A percentile compares a stretch with the other conserved stretches of the same genome.
These are phyloP conservation scores for Platycnemis pennipes DNA, from an alignment of 2,888 invertebrate species.

Conservation along the genomic window DNA sequence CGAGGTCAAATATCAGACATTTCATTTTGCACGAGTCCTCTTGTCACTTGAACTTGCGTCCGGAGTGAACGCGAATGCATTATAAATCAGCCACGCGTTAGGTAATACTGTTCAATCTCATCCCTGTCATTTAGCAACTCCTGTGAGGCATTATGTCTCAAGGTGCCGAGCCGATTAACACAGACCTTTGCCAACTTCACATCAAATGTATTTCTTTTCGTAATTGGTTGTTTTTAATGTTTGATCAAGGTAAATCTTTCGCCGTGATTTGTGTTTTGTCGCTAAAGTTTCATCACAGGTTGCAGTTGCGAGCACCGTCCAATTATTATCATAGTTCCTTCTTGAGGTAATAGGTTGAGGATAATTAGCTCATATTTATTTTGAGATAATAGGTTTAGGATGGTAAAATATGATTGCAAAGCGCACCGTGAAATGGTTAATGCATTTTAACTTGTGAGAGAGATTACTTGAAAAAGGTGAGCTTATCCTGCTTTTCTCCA, in stretches of 20 bases:
- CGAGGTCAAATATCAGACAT: conserved; percentile 22
- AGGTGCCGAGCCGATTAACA: not conserved
- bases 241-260: not conserved
- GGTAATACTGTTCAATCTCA: not conserved
- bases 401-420: too few relatives aligned
- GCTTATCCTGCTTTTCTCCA: too few relatives aligned
- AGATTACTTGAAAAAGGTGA: too few relatives aligned
- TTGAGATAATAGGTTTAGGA: too few relatives aligned
- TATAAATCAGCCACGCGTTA: not conserved
- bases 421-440: too few relatives aligned
- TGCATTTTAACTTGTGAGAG: too few relatives aligned
- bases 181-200: not conserved
- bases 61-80: not conserved
- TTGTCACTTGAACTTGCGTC: not conserved
- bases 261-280: not conserved
- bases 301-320: not conserved
- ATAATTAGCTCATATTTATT: too few relatives aligned
- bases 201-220: not conserved
- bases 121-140: not conserved
- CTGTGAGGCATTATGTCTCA: not conserved
- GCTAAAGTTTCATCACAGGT: not conserved
- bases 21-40: not conserved
- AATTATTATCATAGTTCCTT: too few relatives aligned
- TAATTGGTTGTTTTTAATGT: not conserved
- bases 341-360: too few relatives aligned